phyloP scores from a whole-genome alignment of 53 echinoderm and acorn worm genomes.

The Paracentrotus lividus region DNA sequence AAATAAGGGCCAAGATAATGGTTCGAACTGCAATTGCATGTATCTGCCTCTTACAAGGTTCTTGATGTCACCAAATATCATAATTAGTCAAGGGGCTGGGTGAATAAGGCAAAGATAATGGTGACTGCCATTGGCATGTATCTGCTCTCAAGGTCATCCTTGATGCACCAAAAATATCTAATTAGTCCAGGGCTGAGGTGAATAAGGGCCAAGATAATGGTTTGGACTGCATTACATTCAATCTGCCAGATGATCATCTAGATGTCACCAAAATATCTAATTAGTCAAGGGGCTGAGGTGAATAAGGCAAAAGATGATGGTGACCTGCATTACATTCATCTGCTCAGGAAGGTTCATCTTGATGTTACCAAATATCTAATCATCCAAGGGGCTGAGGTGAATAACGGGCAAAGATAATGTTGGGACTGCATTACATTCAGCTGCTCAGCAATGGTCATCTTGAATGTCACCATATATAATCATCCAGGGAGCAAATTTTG shows the following conservation, averaged over 20 bases:
- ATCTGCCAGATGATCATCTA: not conserved
- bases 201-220: not conserved
- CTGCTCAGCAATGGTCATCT: not conserved
- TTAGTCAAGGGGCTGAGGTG: not conserved
- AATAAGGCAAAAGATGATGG: not conserved
- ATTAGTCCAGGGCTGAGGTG: slow-evolving; percentile 6
- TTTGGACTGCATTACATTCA: not conserved
- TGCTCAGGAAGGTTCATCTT: not conserved
- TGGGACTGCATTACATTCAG: not conserved
- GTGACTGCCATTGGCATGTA: not conserved
- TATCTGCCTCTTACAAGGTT: too few relatives aligned
- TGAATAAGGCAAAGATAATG: too few relatives aligned
- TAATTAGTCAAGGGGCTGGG: too few relatives aligned
- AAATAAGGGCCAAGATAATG: too few relatives aligned
- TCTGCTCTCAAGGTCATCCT: not conserved
- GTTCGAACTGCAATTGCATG: too few relatives aligned
- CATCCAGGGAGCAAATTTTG: not conserved
- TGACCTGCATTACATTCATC: not conserved
- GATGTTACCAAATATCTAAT: not conserved
- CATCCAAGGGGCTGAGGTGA: not conserved
- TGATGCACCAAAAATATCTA: not conserved
- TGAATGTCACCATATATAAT: not conserved
- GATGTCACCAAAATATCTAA: not conserved
- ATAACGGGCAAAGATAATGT: not conserved
- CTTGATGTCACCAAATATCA: too few relatives aligned